phyloP scores from a whole-genome alignment of 2,888 invertebrate genomes.

The Drosophila borborema region DNA sequence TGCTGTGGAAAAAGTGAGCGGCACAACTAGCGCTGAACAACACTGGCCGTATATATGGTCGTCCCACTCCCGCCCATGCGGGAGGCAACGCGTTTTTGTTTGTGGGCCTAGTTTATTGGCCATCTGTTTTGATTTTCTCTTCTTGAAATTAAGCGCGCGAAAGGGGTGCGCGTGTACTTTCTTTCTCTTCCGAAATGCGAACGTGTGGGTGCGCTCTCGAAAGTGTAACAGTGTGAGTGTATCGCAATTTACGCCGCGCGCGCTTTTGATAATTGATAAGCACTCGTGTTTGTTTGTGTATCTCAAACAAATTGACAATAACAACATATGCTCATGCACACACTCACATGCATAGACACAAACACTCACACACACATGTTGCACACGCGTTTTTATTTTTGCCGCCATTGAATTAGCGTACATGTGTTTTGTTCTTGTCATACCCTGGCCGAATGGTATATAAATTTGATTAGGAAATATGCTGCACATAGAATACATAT shows the following conservation, averaged over 20 bases:
- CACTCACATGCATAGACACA: constrained; percentile 65
- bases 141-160: constrained; percentile 77
- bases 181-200: constrained; percentile 47
- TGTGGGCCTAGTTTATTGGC: constrained; percentile 59
- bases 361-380: constrained; percentile 64
- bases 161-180: constrained; percentile 81
- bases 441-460: not conserved
- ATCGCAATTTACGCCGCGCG: constrained; percentile 62
- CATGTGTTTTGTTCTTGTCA: constrained; percentile 6
- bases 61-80: constrained; percentile 47
- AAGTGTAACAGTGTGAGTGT: constrained; percentile 35
- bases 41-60: constrained; percentile 50
- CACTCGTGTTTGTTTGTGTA: constrained; percentile 57
- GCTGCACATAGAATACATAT: not conserved
- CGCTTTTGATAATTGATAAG: constrained; percentile 74
- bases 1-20: constrained; percentile 64
- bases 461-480: not conserved
- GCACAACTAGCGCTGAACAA: constrained; percentile 56
- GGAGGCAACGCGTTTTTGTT: constrained; percentile 53
- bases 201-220: constrained; percentile 43
- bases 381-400: constrained; percentile 60
- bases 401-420: constrained; percentile 52
- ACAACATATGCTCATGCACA: constrained; percentile 22
- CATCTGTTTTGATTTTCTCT: constrained; percentile 78
- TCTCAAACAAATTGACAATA: constrained; percentile 46